Evolutionary conservation across 2,113 vertebrate genomes (phyloP).

Genomic region (Percina caprodes): DNA sequence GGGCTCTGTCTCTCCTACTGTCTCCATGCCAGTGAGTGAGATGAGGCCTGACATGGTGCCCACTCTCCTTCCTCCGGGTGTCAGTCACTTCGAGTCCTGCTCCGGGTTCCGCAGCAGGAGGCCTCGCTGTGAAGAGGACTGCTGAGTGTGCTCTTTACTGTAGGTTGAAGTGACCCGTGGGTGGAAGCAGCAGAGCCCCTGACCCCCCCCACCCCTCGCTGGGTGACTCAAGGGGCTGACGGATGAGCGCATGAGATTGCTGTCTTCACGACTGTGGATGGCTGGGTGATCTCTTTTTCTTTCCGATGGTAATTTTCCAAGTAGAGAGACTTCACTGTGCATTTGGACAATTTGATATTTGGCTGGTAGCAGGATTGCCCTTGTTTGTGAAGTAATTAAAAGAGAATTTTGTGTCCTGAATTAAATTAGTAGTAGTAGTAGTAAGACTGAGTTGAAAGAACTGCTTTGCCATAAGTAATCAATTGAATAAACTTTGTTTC

Average conservation of each 20-base stretch:
- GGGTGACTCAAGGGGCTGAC: constrained; percentile 7
- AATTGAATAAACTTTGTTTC: neutral
- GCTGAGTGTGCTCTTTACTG: constrained; percentile 65
- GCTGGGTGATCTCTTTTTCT: constrained; percentile 29
- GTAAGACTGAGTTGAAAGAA: neutral
- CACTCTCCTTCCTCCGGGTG: constrained; percentile 71
- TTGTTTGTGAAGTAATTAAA: neutral
- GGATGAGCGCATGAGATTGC: constrained; percentile 31
- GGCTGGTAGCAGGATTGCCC: neutral
- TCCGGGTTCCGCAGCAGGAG: constrained; percentile 52
- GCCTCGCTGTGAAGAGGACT: constrained; percentile 38
- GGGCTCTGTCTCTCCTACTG: neutral
- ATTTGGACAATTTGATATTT: constrained; percentile 27
- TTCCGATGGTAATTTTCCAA: constrained; percentile 19
- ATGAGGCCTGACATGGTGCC: constrained; percentile 76
- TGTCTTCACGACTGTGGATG: constrained; percentile 8
- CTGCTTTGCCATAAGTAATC: neutral
- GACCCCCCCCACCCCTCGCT: neutral
- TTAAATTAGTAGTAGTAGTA: constrained; percentile 8
- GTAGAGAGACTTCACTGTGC: neutral
- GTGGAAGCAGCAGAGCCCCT: constrained; percentile 31
- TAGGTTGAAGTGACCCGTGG: constrained; percentile 41
- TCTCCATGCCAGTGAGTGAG: constrained; percentile 66
- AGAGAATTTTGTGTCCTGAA: constrained; percentile 10
- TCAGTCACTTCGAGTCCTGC: constrained; percentile 65